Conservation (phyloP, 2,888 invertebrate species). For the Drosophila infuscata region DNA sequence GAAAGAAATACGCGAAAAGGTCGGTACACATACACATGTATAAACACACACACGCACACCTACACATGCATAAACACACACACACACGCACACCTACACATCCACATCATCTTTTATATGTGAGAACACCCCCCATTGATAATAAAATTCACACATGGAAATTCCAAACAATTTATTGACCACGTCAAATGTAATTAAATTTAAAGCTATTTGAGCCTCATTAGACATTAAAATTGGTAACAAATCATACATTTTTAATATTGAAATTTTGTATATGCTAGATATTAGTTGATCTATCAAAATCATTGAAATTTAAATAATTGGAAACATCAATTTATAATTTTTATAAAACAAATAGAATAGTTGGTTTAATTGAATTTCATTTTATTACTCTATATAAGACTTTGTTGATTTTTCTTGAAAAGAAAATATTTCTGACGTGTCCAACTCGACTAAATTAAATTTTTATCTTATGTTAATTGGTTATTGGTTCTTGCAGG, state of each 20-base stretch:
- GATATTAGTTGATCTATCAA: neutral
- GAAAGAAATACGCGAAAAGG: conserved; percentile 94
- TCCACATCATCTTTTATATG: neutral
- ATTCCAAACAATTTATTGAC: neutral
- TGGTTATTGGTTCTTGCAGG: conserved; percentile 76
- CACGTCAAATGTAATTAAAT: neutral
- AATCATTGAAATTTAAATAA: neutral
- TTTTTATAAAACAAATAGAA: neutral
- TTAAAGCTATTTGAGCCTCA: neutral
- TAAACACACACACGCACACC: neutral
- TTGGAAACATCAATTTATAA: no score
- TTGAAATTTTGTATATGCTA: no score
- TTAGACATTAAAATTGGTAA: neutral
- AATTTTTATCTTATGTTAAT: neutral
- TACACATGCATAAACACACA: no score
- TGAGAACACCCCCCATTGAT: conserved; percentile 6
- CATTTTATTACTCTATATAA: neutral
- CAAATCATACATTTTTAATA: neutral
- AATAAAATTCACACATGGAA: neutral
- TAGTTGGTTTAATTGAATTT: no score
- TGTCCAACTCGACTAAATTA: neutral
- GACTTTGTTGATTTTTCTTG: neutral
- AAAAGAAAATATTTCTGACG: neutral
- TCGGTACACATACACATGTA: conserved; percentile 42
- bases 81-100: neutral